phyloP scores from a whole-genome alignment of 2,888 invertebrate species.

The Neoaliturus tenellus region DNA sequence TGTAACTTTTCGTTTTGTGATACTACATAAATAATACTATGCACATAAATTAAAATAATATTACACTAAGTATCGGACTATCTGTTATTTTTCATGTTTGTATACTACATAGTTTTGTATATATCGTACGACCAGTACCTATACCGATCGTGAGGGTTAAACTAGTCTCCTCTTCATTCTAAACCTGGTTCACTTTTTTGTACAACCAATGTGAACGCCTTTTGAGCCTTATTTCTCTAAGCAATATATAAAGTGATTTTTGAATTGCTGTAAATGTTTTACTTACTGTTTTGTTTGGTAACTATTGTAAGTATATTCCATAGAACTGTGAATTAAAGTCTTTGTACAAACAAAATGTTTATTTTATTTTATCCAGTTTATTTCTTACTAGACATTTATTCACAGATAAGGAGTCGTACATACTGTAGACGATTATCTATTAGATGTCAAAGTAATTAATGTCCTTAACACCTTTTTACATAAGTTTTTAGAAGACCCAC shows the following conservation, averaged over 20 bases:
- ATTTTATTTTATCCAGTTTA: background rate
- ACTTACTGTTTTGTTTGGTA: constrained; percentile 55
- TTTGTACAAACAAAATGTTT: constrained; percentile 58
- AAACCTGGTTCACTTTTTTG: constrained; percentile 47
- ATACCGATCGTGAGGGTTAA: constrained; percentile 8
- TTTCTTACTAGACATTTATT: no score
- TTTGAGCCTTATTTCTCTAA: constrained; percentile 61
- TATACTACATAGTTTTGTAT: constrained; percentile 41
- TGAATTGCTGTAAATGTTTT: constrained; percentile 57
- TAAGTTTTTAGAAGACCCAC: no score
- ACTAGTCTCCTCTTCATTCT: constrained; percentile 48
- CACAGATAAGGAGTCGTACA: no score
- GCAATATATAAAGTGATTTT: constrained; percentile 56
- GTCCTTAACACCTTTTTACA: no score
- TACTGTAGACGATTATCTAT: no score
- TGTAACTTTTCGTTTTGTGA: constrained; percentile 2
- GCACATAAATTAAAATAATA: background rate
- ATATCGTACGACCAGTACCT: constrained; percentile 24
- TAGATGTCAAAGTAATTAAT: no score
- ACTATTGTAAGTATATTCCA: constrained; percentile 59
- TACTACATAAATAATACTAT: constrained; percentile 6
- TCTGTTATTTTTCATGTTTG: constrained; percentile 35
- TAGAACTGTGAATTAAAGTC: constrained; percentile 60
- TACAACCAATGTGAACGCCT: constrained; percentile 53
- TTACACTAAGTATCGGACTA: constrained; percentile 11